phyloP scores from a whole-genome alignment of 2,888 invertebrate species.

The Campaea margaritaria region DNA sequence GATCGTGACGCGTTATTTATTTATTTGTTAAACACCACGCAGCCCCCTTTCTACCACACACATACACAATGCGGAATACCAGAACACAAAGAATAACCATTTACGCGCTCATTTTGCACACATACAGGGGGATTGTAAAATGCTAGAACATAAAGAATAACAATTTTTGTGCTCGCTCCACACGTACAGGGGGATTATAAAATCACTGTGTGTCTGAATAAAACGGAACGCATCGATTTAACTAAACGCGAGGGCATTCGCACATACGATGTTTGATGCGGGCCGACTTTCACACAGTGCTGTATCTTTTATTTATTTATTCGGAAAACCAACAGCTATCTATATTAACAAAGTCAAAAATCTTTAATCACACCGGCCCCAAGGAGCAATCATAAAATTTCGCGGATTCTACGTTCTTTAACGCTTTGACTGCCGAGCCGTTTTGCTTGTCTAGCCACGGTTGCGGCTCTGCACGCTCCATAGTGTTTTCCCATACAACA shows the following conservation, averaged over 20 bases:
- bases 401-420: too few species aligned
- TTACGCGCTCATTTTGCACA: constrained; percentile 41
- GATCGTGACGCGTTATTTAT: neutral
- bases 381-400: too few species aligned
- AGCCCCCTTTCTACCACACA: constrained; percentile 4
- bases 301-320: constrained; percentile 33
- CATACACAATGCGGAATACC: constrained; percentile 23
- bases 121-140: constrained; percentile 54
- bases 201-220: constrained; percentile 68
- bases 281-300: constrained; percentile 57
- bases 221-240: constrained; percentile 75
- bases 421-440: too few species aligned
- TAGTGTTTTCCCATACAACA: too few species aligned
- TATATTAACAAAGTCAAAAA: too few species aligned
- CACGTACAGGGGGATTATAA: constrained; percentile 66
- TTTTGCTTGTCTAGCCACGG: too few species aligned
- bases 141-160: constrained; percentile 26
- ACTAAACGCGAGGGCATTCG: constrained; percentile 68
- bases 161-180: constrained; percentile 39
- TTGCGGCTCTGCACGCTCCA: too few species aligned
- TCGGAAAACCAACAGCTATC: too few species aligned
- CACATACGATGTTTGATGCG: constrained; percentile 61
- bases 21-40: neutral
- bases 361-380: too few species aligned
- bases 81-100: constrained; percentile 29